These are phyloP conservation scores for Apocheima hispidaria DNA, from an alignment of 2,888 invertebrate species.

Conservation along the genomic window DNA sequence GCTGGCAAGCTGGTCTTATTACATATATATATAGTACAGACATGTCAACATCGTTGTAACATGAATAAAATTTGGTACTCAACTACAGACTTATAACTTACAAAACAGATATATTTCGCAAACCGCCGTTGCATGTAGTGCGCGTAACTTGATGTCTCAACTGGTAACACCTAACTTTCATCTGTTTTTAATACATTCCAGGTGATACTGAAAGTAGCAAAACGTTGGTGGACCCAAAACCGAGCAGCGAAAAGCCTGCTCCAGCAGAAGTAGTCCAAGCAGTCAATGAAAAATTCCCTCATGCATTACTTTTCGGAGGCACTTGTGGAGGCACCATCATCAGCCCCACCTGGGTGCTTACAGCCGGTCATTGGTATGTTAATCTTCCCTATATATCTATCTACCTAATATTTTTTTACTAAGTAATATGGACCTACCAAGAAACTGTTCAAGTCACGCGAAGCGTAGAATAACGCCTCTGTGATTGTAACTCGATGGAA, in stretches of 20 bases:
- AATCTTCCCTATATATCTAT: not conserved
- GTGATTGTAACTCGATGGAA: too few relatives aligned
- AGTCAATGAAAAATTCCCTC: constrained; percentile 64
- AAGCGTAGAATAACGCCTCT: too few relatives aligned
- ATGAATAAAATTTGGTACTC: too few relatives aligned
- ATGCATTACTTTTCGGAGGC: constrained; percentile 75
- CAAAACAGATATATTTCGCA: too few relatives aligned
- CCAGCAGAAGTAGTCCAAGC: constrained; percentile 37
- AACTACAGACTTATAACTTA: too few relatives aligned
- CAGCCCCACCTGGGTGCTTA: constrained; percentile 72
- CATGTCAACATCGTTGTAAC: too few relatives aligned
- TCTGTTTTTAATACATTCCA: constrained; percentile 14
- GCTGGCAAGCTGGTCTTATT: too few relatives aligned
- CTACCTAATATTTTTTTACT: not conserved
- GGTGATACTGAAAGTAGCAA: constrained; percentile 20
- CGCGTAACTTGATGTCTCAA: not conserved
- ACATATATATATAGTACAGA: too few relatives aligned
- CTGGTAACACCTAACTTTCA: not conserved
- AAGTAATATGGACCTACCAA: not conserved
- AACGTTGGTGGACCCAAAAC: constrained; percentile 19
- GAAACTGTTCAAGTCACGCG: too few relatives aligned
- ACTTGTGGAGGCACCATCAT: constrained; percentile 80
- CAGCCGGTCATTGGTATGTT: constrained; percentile 76
- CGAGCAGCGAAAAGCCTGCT: constrained; percentile 13
- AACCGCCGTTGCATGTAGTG: too few relatives aligned